These are phyloP conservation scores for Barypeithes pellucidus DNA, from an alignment of 2,888 invertebrate genomes.

Conservation along the genomic window DNA sequence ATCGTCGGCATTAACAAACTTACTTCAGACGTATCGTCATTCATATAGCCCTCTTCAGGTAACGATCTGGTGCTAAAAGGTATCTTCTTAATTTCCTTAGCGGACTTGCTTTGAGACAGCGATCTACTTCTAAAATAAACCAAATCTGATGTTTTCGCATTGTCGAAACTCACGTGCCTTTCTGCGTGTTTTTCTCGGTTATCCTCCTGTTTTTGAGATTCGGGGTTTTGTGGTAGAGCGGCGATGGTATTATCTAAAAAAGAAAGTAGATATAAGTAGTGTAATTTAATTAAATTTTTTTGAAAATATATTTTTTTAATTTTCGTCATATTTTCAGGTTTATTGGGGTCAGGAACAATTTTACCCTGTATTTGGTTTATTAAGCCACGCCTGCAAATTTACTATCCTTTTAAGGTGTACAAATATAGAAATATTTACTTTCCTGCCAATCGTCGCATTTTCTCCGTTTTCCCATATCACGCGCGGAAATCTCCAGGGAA, in stretches of 20 bases:
- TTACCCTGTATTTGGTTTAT: no score
- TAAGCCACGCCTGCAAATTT: no score
- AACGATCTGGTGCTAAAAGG: constrained; percentile 49
- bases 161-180: constrained; percentile 64
- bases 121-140: constrained; percentile 45
- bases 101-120: constrained; percentile 44
- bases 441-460: not conserved
- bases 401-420: no score
- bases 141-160: constrained; percentile 44
- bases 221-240: not conserved
- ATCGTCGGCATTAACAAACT: no score
- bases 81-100: constrained; percentile 39
- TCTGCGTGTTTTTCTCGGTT: constrained; percentile 51
- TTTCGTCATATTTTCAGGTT: no score
- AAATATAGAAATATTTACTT: not conserved
- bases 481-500: not conserved
- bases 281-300: no score
- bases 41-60: constrained; percentile 54
- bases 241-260: not conserved
- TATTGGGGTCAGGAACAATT: no score
- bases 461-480: not conserved
- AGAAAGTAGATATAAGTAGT: not conserved
- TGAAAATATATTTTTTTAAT: no score
- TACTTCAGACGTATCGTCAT: constrained; percentile 50
- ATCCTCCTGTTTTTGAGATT: constrained; percentile 43